Conservation (phyloP, 2,888 invertebrate species). For the Platerodrilus igneus region DNA sequence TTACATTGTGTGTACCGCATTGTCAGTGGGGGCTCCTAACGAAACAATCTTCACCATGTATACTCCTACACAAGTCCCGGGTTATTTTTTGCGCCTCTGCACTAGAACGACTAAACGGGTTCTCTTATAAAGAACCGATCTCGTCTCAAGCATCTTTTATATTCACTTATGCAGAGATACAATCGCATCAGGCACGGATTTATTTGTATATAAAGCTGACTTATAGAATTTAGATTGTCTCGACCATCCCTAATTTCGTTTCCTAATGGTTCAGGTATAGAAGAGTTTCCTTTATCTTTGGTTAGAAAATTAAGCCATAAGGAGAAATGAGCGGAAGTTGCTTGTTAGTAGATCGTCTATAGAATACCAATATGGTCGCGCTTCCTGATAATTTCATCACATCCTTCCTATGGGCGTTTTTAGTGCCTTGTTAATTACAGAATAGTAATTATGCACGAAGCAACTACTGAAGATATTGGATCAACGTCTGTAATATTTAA, state of each 20-base stretch:
- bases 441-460: too few species aligned
- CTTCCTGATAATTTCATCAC: too few species aligned
- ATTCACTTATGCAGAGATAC: slow-evolving; percentile 13
- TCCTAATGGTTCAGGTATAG: too few species aligned
- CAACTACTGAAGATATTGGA: too few species aligned
- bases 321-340: too few species aligned
- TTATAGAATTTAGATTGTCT: slow-evolving; percentile 5
- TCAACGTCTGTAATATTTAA: too few species aligned
- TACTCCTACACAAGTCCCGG: slow-evolving; percentile 25
- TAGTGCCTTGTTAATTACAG: too few species aligned
- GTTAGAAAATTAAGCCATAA: too few species aligned
- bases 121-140: slow-evolving; percentile 16
- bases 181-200: slow-evolving; percentile 7
- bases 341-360: too few species aligned
- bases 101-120: slow-evolving; percentile 16
- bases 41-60: slow-evolving; percentile 28
- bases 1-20: slow-evolving; percentile 24
- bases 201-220: slow-evolving; percentile 11
- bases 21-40: slow-evolving; percentile 25
- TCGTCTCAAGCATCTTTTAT: slow-evolving; percentile 9
- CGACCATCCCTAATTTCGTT: slow-evolving; percentile 2
- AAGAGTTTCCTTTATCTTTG: too few species aligned
- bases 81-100: slow-evolving; percentile 16
- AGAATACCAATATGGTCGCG: too few species aligned
- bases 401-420: too few species aligned